Evolutionary conservation across 2,797 vertebrate species (phyloP).

Genomic region (Anguilla megastoma): DNA sequence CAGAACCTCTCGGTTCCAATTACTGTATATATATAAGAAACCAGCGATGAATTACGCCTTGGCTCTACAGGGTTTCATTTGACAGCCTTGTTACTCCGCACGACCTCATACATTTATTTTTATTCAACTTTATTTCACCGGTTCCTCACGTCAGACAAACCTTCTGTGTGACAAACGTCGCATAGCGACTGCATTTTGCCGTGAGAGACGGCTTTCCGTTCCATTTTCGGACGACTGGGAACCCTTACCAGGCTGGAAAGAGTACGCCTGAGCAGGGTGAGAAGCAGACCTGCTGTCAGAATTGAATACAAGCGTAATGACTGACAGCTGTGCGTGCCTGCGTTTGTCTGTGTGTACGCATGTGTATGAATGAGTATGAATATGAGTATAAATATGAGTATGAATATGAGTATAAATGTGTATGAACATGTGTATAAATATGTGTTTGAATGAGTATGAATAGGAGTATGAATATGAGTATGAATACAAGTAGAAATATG

Average conservation of each 20-base stretch:
- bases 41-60: not conserved
- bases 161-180: not conserved
- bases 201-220: not conserved
- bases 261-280: no score
- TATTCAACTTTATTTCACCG: not conserved
- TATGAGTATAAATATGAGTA: no score
- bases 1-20: conserved; percentile 6
- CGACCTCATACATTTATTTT: not conserved
- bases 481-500: no score
- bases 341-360: not conserved
- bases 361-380: no score
- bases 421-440: no score
- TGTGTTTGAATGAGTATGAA: no score
- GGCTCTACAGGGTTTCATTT: not conserved
- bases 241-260: not conserved
- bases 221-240: not conserved
- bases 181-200: not conserved
- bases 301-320: not conserved
- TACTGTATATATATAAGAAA: not conserved
- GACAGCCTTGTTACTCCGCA: not conserved
- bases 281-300: not conserved
- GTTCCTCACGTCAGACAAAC: not conserved
- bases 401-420: no score
- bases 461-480: no score
- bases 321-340: not conserved